Base-by-base conservation (phyloP, 2,113 vertebrate species). In the Takifugu bimaculatus region DNA sequence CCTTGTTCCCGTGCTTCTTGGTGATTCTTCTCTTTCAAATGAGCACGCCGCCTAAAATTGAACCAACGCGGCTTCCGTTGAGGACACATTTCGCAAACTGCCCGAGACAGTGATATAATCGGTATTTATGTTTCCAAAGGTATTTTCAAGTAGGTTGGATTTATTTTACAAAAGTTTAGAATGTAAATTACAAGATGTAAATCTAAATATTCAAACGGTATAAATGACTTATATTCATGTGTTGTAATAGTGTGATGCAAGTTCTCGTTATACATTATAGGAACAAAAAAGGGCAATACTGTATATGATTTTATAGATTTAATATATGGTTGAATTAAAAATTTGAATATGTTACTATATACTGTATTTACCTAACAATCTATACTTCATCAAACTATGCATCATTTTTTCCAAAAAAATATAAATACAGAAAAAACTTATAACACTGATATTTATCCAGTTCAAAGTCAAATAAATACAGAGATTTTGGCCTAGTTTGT, bases 21-120 rank as follows among this genome's bases (percentile, higher is more conserved):
- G 83, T 84, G 65, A 71, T 71, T 80, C 65, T 45, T 80, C 80
- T 79, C 70, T 77, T 87, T 88, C 79, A 88, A 88, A 90, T 78
- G 82, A 85, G 68, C 83, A 88, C 79, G 79, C 77, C 68, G 77
- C 82, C 43, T 66, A 68, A 59, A 71, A 80, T 53, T 82, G 83
- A 60, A 70, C 69, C 45, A 15, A 56, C 25, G 26, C 54, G 67
- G 81, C 85, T 89, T 88, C 89, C 85, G 88, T 89, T 58, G 15
- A 35, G 25, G 27, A 55, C 50, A 65, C 32, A 55, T 20, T 63
- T 53, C 12, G 5, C 25, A 13, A 67, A 48, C 15, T 13, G 26
- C 82, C 80, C 75, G 86, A 86, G 77, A 81, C 50, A 43, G 45
- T n/a, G 45, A 6, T 48, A 12, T 14, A 4, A 4, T 5, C 45